These are phyloP conservation scores for Paratilapia polleni DNA, from an alignment of 2,113 vertebrate species.

Conservation along the genomic window DNA sequence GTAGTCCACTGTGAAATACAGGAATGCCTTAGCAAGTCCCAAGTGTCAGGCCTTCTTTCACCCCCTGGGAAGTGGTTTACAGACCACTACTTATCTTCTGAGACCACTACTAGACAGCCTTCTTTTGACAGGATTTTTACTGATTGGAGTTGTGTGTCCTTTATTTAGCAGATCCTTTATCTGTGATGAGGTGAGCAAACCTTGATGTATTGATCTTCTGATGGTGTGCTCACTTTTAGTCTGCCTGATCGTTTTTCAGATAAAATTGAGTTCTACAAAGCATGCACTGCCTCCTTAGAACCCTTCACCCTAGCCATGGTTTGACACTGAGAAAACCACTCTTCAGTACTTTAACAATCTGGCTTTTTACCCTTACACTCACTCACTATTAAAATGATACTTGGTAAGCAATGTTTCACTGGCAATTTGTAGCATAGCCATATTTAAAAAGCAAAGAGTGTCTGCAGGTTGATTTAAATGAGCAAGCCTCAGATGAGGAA, in stretches of 20 bases:
- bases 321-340: not conserved
- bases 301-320: not conserved
- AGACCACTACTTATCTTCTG: not conserved
- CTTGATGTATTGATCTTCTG: conserved; percentile 12
- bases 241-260: conserved; percentile 11
- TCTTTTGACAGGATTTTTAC: not conserved
- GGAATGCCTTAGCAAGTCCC: not conserved
- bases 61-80: not conserved
- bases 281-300: not conserved
- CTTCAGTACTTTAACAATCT: not conserved
- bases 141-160: conserved; percentile 17
- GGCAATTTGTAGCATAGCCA: not conserved
- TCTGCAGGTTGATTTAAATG: conserved; percentile 11
- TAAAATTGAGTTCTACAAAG: not conserved
- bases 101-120: not conserved
- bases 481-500: not conserved
- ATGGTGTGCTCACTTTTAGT: not conserved
- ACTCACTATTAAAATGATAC: not conserved
- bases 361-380: not conserved
- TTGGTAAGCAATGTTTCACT: not conserved
- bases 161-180: conserved; percentile 11
- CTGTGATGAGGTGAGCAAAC: not conserved
- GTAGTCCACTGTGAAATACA: not conserved
- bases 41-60: not conserved
- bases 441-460: not conserved